A percentile compares a stretch with the other conserved stretches of the same genome.
Conservation (phyloP, 2,888 invertebrate species). For the Nomada ferruginata region DNA sequence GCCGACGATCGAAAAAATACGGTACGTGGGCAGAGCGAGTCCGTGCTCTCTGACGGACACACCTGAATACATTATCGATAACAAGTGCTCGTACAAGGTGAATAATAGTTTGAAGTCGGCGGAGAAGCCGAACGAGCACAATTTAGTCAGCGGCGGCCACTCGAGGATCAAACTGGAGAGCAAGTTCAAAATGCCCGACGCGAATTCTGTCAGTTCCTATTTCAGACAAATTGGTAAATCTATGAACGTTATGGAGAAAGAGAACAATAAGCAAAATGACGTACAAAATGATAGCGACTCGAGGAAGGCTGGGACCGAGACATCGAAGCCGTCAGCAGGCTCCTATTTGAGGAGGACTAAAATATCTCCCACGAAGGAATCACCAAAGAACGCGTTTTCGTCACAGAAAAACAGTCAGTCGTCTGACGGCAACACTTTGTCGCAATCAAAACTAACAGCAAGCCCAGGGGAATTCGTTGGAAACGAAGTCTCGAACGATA, state of each 20-base stretch:
- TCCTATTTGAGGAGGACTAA: constrained; percentile 81
- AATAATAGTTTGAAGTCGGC: constrained; percentile 64
- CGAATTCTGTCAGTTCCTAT: constrained; percentile 77
- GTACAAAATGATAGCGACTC: constrained; percentile 67
- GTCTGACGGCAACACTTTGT: constrained; percentile 52
- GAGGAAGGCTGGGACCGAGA: constrained; percentile 66
- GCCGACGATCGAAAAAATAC: constrained; percentile 76
- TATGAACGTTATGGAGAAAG: constrained; percentile 74
- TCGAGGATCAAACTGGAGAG: constrained; percentile 62
- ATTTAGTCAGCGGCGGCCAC: constrained; percentile 28
- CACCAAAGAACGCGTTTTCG: constrained; percentile 78
- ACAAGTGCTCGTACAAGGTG: constrained; percentile 74
- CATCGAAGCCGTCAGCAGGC: constrained; percentile 69
- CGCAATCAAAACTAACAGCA: constrained; percentile 59
- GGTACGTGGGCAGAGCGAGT: constrained; percentile 77
- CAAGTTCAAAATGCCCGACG: constrained; percentile 75
- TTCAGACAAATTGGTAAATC: constrained; percentile 80
- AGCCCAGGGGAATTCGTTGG: constrained; percentile 27
- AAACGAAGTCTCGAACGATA: constrained; percentile 26
- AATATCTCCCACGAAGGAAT: constrained; percentile 82
- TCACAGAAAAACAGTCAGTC: constrained; percentile 56
- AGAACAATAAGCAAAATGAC: constrained; percentile 68
- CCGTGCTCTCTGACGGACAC: constrained; percentile 68
- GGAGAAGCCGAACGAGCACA: constrained; percentile 59
- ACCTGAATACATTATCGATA: constrained; percentile 73